Evolutionary conservation across 2,797 vertebrate genomes (phyloP), one percentile per base, ranked within the genome.

Genomic region (Acipenser oxyrinchus): DNA sequence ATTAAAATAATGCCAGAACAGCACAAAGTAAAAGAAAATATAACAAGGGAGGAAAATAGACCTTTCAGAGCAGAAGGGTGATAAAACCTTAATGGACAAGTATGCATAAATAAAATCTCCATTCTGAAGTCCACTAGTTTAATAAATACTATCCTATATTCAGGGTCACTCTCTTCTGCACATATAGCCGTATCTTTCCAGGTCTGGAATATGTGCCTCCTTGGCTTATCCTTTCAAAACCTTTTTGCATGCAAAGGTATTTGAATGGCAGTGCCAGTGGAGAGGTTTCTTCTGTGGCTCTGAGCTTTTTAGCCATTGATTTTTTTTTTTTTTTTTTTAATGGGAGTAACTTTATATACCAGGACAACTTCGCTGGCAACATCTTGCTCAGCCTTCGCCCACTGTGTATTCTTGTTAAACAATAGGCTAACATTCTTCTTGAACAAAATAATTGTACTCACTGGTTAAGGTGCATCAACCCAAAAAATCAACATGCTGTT

Each of bases 51-150:
- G 82, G 74, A 73, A 81, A 88, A 78, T 82, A 71, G 81, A 80
- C 84, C 85, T 88, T 87, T 87, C 79, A 93, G 91, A 77, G 81
- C 88, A 91, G 91, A 89, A 89, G 81, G 84, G 82, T 93, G 84
- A 93, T 93, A 87, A 93, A 91, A 90, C 91, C 92, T 94, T 98
- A 96, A 97, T 97, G 95, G 95, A 93, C 91, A 95, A 95, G 91
- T 87, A 88, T 91, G 89, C 94, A 94, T 96, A 97, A 95, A 94
- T 94, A 94, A 95, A 94, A 93, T 82, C 53, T 55, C n/a, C 83
- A 84, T 71, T 79, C 75, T 78, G 69, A 68, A 66, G 77, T 60
- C 73, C 80, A 86, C 70, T 49, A 86, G 90, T 88, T 89, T 89
- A 90, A 91, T 91, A 91, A 89, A 91, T 83, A 75, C 63, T 72